phyloP scores from a whole-genome alignment of 2,888 invertebrate species.

The Oligia latruncula region DNA sequence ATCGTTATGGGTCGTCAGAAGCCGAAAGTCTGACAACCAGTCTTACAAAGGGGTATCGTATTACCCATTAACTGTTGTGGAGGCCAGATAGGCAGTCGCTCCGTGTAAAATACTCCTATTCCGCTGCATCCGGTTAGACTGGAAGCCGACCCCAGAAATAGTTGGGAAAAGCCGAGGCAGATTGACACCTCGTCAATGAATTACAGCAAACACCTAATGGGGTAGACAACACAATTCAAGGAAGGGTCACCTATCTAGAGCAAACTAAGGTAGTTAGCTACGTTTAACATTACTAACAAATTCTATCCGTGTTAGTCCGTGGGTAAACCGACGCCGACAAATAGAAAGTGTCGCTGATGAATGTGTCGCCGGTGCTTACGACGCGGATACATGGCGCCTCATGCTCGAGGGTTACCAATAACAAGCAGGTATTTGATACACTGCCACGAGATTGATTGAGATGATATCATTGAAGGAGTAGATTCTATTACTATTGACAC shows the following conservation, averaged over 20 bases:
- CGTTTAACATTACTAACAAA: constrained; percentile 33
- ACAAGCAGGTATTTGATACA: constrained; percentile 1
- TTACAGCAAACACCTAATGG: background rate
- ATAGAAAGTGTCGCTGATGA: constrained; percentile 36
- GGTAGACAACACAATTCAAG: background rate
- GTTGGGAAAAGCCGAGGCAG: background rate
- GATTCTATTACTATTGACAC: background rate
- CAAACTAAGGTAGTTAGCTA: background rate
- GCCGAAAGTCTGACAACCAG: background rate
- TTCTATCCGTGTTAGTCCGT: background rate
- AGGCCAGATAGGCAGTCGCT: background rate
- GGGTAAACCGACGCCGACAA: constrained; percentile 25
- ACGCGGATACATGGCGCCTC: constrained; percentile 20
- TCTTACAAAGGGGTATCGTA: background rate
- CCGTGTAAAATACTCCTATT: no score
- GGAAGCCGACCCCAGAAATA: background rate
- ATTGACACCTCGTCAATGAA: background rate
- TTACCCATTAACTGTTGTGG: background rate
- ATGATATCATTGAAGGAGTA: background rate
- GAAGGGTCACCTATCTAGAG: background rate
- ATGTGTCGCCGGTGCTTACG: constrained; percentile 10
- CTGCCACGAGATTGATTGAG: constrained; percentile 14
- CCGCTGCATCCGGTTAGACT: background rate
- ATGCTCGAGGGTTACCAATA: constrained; percentile 25
- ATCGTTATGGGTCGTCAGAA: background rate